phyloP scores from a whole-genome alignment of 1,140 invertebrate genomes.

The Temnothorax longispinosus region DNA sequence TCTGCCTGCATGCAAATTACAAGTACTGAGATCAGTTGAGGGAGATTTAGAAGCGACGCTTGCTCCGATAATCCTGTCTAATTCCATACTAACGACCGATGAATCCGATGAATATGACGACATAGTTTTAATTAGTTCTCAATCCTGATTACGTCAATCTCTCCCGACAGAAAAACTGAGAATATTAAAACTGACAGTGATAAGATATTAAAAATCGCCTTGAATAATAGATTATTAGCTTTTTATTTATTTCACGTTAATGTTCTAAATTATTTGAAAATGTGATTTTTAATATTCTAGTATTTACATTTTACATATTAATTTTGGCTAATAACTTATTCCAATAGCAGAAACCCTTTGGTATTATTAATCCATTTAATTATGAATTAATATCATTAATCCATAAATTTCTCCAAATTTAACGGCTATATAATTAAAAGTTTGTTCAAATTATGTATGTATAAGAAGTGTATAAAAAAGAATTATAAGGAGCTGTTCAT shows the following conservation, averaged over 20 bases:
- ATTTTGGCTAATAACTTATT: not conserved
- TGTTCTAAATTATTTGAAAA: not conserved
- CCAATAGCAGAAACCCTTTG: not conserved
- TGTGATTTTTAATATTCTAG: not conserved
- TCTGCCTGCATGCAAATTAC: slow-evolving; percentile 20
- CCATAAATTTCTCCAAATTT: not conserved
- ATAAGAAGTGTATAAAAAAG: too few relatives aligned
- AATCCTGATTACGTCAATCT: not conserved
- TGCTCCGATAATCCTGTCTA: slow-evolving; percentile 32
- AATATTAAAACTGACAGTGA: not conserved
- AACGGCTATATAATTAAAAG: not conserved
- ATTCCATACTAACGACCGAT: not conserved
- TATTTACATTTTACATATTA: not conserved
- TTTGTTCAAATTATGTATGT: not conserved
- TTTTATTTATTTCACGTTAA: not conserved
- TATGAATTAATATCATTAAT: not conserved
- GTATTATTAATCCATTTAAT: not conserved
- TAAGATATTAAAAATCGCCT: not conserved
- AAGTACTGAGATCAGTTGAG: slow-evolving; percentile 49
- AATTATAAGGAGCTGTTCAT: not conserved
- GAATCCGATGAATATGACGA: not conserved
- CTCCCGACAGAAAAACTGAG: not conserved
- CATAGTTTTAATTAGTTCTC: slow-evolving; percentile 21
- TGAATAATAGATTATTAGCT: not conserved
- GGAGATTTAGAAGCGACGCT: slow-evolving; percentile 52